Evolutionary conservation across 1,140 invertebrate genomes (phyloP).

Genomic region (Nautilus pompilius): DNA sequence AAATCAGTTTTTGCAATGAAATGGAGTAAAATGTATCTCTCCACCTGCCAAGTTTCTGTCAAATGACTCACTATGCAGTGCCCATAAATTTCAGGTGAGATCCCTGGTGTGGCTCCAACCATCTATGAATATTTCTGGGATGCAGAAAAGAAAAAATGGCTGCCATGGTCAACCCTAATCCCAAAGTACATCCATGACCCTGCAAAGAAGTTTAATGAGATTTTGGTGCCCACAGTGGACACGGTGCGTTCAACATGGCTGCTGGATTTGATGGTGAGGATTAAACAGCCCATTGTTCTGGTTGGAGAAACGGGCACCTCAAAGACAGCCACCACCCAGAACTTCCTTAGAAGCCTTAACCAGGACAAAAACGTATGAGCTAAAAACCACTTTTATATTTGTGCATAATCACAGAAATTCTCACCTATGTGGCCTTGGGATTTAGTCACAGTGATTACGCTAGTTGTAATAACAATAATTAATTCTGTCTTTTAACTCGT

Average conservation of each 20-base stretch:
- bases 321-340: constrained; percentile 82
- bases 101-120: constrained; percentile 66
- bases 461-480: too few species aligned
- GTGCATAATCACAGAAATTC: too few species aligned
- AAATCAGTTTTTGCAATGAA: background rate
- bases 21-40: too few species aligned
- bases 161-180: constrained; percentile 78
- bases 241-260: constrained; percentile 76
- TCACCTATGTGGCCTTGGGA: too few species aligned
- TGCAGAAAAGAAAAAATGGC: constrained; percentile 66
- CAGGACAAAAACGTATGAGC: constrained; percentile 67
- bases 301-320: constrained; percentile 87
- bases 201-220: constrained; percentile 71
- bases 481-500: too few species aligned
- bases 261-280: constrained; percentile 73
- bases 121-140: constrained; percentile 82
- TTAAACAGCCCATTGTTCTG: constrained; percentile 74
- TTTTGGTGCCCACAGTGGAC: constrained; percentile 85
- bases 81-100: constrained; percentile 59
- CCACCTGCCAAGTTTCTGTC: background rate
- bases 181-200: constrained; percentile 72
- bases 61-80: background rate
- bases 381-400: too few species aligned
- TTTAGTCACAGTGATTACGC: too few species aligned
- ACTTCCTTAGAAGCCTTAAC: constrained; percentile 73